Base-by-base conservation (phyloP, 2,113 vertebrate species). In the Tragulus kanchil region DNA sequence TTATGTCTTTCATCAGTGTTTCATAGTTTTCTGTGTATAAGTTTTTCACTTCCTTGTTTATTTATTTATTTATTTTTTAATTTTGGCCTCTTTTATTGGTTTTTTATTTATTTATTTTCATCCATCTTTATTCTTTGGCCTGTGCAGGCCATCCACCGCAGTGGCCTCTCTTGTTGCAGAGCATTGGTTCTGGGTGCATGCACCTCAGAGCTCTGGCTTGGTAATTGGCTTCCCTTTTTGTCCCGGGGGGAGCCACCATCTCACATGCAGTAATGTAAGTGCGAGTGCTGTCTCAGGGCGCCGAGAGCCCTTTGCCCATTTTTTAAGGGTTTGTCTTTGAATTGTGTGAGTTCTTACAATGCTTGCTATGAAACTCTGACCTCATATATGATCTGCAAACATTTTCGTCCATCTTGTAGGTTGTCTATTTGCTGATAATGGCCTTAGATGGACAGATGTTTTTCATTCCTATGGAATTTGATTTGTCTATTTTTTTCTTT, bases 301-400 rank as follows among this genome's bases (percentile, higher is more conserved):
- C 36, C 36, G 36, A 36, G 36, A 36, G 36, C 36, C 11, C 3
- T 97, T 93, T 75, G 56, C 88, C 69, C 58, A 75, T 65, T 90
- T 96, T 88, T 31, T 16, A 81, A 52, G 36, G 94, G 3, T 77
- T 86, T 86, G 10, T 69, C 77, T 93, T 94, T 85, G 31, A 90
- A 64, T 61, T 87, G 4, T 96, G 75, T 69, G 15, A 85, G 8
- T 61, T 91, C 31, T 93, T 36, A 54, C 65, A 71, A 36, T 89
- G 95, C 26, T 83, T 12, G 10, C 52, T 83, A 71, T 87, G 58
- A 87, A 89, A 84, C 15, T 17, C 23, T 58, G 90, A 28, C 48
- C n/a, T 59, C 28, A 61, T 85, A 81, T 26, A 23, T 90, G 10
- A 87, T 78, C 69, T 92, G 31, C 21, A 86, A 75, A 61, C 89